Base-by-base conservation (phyloP, 1,140 invertebrate species). In the Aphaenogaster floridana region DNA sequence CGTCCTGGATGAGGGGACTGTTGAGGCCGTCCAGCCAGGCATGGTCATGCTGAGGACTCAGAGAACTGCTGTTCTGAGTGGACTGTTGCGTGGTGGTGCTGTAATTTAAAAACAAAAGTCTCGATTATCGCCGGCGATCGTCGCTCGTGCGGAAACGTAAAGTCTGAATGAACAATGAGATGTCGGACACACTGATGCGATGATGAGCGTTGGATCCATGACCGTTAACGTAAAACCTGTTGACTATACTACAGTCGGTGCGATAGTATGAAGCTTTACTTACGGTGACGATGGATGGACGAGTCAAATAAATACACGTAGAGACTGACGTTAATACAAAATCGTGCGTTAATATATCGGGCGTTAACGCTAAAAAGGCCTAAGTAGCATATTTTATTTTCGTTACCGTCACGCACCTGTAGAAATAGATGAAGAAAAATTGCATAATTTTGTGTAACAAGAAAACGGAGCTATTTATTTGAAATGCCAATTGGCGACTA, bases 1-100 rank as follows among this genome's bases (percentile, higher is more conserved):
- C 98, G 88, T 99, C 98, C 92, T 98, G 97, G 94, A 99, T 99
- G 52, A 99, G 96, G 5, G 98, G 98, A n/a, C 98, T 99, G 95
- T 98, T 98, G 52, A 99, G 96, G 61, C 98, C 97, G 89, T 98
- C 97, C 87, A 97, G 93, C 97, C 97, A 97, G 39, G 96, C 96
- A 90, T 95, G 95, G 2, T 96, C 96, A 8, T 94, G 92, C 69
- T 95, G 94, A 86, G 95, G 93, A 96, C 96, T 93, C 71, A 95
- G 91, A 64, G 94, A 94, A 90, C 93, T 95, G 86, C 95, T 95
- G 88, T 93, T 94, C 48, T 92, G 93, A 21, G 91, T 90, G 57
- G 94, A 92, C 88, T 94, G 94, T 50, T 93, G 94, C 34, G 95
- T 95, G 42, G 94, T 96, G 94, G 95, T 96, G 94, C 93, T 94